A percentile compares a stretch with the other conserved stretches of the same genome.
These are phyloP conservation scores for Lepidocyrtinus sp. DNA, from an alignment of 2,888 invertebrate species.

Conservation along the genomic window DNA sequence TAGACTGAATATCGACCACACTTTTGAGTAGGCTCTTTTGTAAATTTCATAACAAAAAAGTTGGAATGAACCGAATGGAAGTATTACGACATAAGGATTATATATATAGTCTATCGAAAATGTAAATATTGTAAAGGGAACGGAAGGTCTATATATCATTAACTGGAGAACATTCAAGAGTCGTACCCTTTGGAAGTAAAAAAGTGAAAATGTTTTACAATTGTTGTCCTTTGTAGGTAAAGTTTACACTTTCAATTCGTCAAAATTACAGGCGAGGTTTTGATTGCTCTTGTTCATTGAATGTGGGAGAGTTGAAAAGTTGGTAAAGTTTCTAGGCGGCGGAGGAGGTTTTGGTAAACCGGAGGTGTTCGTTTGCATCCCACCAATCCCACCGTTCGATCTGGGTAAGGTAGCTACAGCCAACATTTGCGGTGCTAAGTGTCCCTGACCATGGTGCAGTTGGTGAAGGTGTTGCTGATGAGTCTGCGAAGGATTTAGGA, in stretches of 20 bases:
- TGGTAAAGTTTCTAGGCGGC: constrained; percentile 65
- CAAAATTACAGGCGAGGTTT: constrained; percentile 59
- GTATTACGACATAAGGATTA: no score
- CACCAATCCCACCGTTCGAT: constrained; percentile 59
- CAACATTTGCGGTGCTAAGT: constrained; percentile 36
- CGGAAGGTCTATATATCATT: no score
- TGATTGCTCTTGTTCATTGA: constrained; percentile 59
- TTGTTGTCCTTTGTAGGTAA: constrained; percentile 16
- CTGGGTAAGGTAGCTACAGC: constrained; percentile 64
- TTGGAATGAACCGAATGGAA: no score
- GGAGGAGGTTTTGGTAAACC: constrained; percentile 66
- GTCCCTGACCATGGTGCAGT: constrained; percentile 50
- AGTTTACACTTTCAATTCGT: constrained; percentile 67
- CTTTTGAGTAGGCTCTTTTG: no score
- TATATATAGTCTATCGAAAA: no score
- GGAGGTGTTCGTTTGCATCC: constrained; percentile 35
- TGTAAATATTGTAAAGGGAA: no score
- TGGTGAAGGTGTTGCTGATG: constrained; percentile 56
- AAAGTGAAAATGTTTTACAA: constrained; percentile 52
- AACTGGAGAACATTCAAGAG: no score
- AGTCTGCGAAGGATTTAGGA: constrained; percentile 66
- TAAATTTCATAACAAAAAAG: no score
- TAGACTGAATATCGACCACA: no score
- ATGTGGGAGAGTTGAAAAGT: constrained; percentile 68
- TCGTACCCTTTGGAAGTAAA: constrained; percentile 15